Percentiles rank a stretch among this genome's conserved stretches.
Conservation (phyloP, 2,797 vertebrate species). For the Botia almorhae region DNA sequence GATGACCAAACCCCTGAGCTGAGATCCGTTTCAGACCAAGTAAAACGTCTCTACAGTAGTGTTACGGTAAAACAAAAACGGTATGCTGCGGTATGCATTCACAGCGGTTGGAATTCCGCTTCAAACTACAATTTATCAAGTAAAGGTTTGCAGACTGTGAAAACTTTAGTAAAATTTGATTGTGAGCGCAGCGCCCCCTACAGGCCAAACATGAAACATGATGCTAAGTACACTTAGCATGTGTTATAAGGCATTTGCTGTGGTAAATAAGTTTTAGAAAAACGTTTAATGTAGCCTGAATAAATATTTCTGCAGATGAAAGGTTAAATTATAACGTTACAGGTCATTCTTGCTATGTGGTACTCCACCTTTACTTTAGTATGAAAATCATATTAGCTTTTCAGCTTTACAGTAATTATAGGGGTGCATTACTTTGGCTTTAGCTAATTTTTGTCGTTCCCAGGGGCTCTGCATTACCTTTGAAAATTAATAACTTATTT, state of each 20-base stretch:
- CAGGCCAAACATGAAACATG: constrained; percentile 17
- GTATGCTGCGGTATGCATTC: constrained; percentile 19
- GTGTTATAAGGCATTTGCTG: constrained; percentile 74
- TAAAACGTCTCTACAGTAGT: constrained; percentile 45
- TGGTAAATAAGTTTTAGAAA: constrained; percentile 28
- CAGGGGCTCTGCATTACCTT: too few species aligned
- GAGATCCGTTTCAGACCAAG: constrained; percentile 57
- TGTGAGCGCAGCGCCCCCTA: constrained; percentile 31
- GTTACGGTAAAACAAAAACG: constrained; percentile 42
- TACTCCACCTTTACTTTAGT: too few species aligned
- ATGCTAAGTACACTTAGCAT: constrained; percentile 48
- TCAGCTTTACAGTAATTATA: too few species aligned
- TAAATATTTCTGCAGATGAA: too few species aligned
- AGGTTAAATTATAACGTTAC: too few species aligned
- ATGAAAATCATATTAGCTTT: too few species aligned
- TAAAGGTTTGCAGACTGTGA: not conserved
- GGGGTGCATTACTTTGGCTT: too few species aligned
- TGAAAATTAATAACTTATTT: too few species aligned
- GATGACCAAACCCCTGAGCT: constrained; percentile 62
- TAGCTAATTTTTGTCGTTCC: too few species aligned
- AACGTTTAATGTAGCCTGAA: not conserved
- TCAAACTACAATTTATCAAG: not conserved
- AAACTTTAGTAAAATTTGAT: not conserved
- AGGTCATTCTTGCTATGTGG: too few species aligned
- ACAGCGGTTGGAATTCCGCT: constrained; percentile 13